Base-by-base conservation (phyloP, 2,888 invertebrate genomes). In the Macrostomum cliftonense region DNA sequence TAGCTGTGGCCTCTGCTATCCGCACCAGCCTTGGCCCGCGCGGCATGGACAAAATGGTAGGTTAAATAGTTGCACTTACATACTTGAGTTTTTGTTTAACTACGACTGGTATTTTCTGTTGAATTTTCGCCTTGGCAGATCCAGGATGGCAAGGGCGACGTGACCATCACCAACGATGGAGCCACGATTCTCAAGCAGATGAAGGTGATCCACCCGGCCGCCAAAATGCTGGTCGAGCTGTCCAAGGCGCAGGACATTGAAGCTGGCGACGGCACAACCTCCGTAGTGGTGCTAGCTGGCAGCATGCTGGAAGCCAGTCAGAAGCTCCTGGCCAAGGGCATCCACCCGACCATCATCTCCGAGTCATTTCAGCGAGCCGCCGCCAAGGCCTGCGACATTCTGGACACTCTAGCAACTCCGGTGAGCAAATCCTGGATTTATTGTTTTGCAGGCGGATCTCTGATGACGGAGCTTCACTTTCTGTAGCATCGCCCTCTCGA, bases 31-130 rank as follows among this genome's bases (percentile, higher is more conserved):
- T 97, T 71, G 97, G 97, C 4, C 97, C 97, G 17, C 78, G 87
- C 59, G 95, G 97, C 55, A 97, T 97, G 97, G 97, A 97, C 68
- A 97, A 97, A 78, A 97, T 97, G 97, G 84, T 85, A 76, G 55
- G 54, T 55, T 28, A n/a, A n/a, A n/a, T n/a, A n/a, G n/a, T 19
- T 17, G 4, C 28, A 28, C 9, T 28, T 28, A 28, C 9, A 28
- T 28, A 28, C 28, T 7, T 28, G 4, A 7, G 28, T 28, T 28
- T 28, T 9, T 28, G 28, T 9, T n/a, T n/a, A n/a, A n/a, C n/a
- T n/a, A n/a, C n/a, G n/a, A n/a, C n/a, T n/a, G n/a, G n/a, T n/a
- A n/a, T n/a, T 16, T n/a, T 40, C 20, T 45, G 42, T 45, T 21
- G 16, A 46, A 14, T 46, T 43, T 43, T 72, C 73, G 53, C 37